These are phyloP conservation scores for Bufo bufo DNA, from an alignment of 2,113 vertebrate species.

Conservation along the genomic window DNA sequence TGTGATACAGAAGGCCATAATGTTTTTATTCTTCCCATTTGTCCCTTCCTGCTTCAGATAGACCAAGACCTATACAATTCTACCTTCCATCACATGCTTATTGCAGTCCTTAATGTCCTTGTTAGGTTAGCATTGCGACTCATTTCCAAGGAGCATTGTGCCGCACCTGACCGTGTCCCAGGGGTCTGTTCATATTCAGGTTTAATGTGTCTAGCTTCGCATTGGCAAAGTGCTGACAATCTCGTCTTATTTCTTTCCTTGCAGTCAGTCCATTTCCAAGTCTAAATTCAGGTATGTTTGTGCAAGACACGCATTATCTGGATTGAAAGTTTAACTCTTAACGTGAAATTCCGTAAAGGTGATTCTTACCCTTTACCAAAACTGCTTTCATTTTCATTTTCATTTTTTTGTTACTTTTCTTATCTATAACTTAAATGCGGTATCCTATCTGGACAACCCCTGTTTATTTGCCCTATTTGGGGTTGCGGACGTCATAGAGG, in stretches of 20 bases:
- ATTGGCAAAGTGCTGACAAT: neutral
- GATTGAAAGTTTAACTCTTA: neutral
- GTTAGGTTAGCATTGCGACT: neutral
- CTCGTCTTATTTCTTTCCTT: constrained; percentile 68
- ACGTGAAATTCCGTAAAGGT: neutral
- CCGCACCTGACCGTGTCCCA: neutral
- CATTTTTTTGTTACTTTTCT: too few relatives aligned
- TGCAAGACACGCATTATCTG: constrained; percentile 60
- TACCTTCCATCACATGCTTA: neutral
- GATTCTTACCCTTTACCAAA: too few relatives aligned
- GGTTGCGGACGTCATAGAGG: too few relatives aligned
- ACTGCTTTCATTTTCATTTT: too few relatives aligned
- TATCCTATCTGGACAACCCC: too few relatives aligned
- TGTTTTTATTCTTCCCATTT: neutral
- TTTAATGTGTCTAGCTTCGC: constrained; percentile 1
- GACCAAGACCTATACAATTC: neutral
- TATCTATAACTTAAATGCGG: too few relatives aligned
- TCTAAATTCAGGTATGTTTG: constrained; percentile 97
- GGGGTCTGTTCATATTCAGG: neutral
- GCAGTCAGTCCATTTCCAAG: constrained; percentile 95
- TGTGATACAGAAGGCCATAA: neutral
- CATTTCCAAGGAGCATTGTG: neutral
- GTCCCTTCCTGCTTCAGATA: neutral
- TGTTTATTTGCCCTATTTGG: too few relatives aligned
- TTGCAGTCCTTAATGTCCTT: neutral